Percentiles rank a stretch among this genome's conserved stretches.
phyloP scores from a whole-genome alignment of 2,888 invertebrate species.

The Lymantria monacha region DNA sequence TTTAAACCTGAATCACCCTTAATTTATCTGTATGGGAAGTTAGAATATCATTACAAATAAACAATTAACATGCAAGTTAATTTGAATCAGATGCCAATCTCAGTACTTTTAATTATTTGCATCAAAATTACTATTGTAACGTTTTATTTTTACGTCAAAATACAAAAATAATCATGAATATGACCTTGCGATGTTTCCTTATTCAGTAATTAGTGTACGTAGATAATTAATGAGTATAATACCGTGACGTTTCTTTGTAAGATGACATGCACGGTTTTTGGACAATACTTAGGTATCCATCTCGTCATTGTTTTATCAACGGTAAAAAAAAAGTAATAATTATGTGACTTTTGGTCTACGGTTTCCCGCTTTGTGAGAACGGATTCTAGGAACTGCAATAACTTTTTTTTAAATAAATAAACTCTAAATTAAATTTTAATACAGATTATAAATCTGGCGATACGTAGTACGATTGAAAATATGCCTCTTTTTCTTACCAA shows the following conservation, averaged over 20 bases:
- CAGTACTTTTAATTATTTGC: conserved; percentile 8
- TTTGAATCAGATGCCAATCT: conserved; percentile 33
- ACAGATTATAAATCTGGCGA: too few relatives aligned
- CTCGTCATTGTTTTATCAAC: conserved; percentile 3
- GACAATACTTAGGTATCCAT: conserved; percentile 4
- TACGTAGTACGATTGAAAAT: too few relatives aligned
- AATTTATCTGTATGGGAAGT: background rate
- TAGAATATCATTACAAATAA: conserved; percentile 4
- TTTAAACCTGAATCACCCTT: too few relatives aligned
- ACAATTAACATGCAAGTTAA: conserved; percentile 20
- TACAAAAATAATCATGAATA: conserved; percentile 17
- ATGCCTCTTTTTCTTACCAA: too few relatives aligned
- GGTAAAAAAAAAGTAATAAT: background rate
- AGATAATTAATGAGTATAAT: conserved; percentile 23
- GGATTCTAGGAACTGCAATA: too few relatives aligned
- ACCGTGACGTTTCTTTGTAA: conserved; percentile 20
- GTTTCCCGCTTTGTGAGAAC: background rate
- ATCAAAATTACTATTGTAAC: conserved; percentile 13
- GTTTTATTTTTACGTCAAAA: conserved; percentile 19
- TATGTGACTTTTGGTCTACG: background rate
- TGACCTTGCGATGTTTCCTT: conserved; percentile 44
- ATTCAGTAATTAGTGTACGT: conserved; percentile 35
- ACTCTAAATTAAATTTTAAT: too few relatives aligned
- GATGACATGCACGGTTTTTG: conserved; percentile 23
- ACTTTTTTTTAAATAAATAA: too few relatives aligned